phyloP scores from a whole-genome alignment of 2,797 vertebrate genomes.

The Centroberyx gerrardi region DNA sequence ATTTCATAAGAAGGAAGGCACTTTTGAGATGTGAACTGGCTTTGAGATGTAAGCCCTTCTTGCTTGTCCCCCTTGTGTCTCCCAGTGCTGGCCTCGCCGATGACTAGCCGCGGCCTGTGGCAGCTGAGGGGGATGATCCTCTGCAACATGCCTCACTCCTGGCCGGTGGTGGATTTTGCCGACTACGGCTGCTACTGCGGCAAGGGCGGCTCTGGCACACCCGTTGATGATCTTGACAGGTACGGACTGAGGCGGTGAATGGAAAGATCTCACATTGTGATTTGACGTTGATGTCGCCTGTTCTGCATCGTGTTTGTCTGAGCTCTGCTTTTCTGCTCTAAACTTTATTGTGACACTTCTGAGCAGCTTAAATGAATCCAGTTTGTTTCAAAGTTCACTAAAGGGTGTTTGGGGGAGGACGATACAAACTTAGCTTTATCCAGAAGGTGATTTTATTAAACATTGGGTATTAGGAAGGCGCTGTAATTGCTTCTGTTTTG shows the following conservation, averaged over 20 bases:
- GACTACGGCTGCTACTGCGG: conserved; percentile 78
- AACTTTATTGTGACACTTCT: too few relatives aligned
- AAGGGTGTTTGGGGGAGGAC: too few relatives aligned
- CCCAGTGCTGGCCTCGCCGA: conserved; percentile 10
- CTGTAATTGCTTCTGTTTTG: too few relatives aligned
- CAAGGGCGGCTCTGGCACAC: conserved; percentile 66
- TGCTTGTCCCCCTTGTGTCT: background rate
- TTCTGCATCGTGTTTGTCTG: background rate
- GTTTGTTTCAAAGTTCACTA: too few relatives aligned
- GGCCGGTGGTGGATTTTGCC: conserved; percentile 58
- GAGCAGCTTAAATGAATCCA: too few relatives aligned
- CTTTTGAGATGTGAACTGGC: too few relatives aligned
- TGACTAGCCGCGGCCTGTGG: conserved; percentile 57
- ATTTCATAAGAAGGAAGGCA: background rate
- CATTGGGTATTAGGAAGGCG: too few relatives aligned
- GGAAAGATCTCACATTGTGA: too few relatives aligned
- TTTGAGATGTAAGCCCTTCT: background rate
- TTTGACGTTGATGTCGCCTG: background rate
- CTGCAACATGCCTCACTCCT: conserved; percentile 65
- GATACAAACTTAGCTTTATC: too few relatives aligned
- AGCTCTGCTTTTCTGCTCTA: too few relatives aligned
- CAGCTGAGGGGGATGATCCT: conserved; percentile 73
- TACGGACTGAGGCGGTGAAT: conserved; percentile 3
- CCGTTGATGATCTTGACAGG: conserved; percentile 77
- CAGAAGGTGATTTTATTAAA: too few relatives aligned